These are phyloP conservation scores for Tribolium castaneum DNA, from an alignment of 1,140 invertebrate species.

Conservation along the genomic window DNA sequence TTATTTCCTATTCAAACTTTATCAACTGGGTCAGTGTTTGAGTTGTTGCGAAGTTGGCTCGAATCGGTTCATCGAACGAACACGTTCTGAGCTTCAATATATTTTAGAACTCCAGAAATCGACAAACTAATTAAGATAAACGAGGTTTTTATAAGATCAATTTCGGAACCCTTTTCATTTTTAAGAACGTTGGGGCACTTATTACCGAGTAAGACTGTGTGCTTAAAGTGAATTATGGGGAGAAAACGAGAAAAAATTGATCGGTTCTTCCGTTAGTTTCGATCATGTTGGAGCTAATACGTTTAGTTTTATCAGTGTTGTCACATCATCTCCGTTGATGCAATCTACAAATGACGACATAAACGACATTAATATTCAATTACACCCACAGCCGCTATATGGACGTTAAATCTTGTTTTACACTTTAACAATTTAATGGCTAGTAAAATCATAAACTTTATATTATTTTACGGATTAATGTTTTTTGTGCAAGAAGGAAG, in stretches of 20 bases:
- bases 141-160: conserved; percentile 19
- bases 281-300: background rate
- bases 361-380: conserved; percentile 4
- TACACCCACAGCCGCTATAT: background rate
- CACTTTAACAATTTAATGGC: background rate
- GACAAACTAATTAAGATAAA: conserved; percentile 26
- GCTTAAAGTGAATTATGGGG: background rate
- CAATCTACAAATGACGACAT: background rate
- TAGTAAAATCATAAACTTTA: background rate
- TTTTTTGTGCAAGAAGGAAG: background rate
- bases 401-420: background rate
- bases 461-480: background rate
- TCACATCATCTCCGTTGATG: background rate
- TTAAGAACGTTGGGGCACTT: conserved; percentile 20
- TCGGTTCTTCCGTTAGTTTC: background rate
- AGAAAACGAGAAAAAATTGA: too few relatives aligned
- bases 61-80: background rate
- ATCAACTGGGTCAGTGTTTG: conserved; percentile 10
- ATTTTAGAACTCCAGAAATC: conserved; percentile 16
- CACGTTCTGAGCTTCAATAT: conserved; percentile 10
- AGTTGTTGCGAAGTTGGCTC: background rate
- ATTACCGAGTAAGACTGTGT: conserved; percentile 1
- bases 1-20: background rate
- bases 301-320: background rate
- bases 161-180: conserved; percentile 23